phyloP scores from a whole-genome alignment of 2,888 invertebrate species.

The Lycocerus yunnanus region DNA sequence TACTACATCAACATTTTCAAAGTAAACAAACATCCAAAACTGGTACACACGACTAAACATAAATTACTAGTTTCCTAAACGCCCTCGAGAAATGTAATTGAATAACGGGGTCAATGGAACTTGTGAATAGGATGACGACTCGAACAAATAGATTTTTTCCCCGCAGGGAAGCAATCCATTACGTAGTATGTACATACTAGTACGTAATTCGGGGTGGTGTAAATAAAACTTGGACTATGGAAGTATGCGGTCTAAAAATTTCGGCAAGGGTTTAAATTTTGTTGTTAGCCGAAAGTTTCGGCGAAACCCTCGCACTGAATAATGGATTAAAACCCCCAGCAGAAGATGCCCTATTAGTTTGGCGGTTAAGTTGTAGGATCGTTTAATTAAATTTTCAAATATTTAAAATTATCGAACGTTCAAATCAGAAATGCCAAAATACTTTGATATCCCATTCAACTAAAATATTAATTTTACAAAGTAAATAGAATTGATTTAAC shows the following conservation, averaged over 20 bases:
- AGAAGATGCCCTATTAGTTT: background rate
- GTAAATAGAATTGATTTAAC: background rate
- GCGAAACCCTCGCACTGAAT: background rate
- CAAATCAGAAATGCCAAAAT: background rate
- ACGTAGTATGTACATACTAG: too few species aligned
- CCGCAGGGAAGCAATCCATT: background rate
- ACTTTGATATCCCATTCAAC: background rate
- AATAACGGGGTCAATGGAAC: constrained; percentile 3
- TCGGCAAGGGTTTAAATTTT: background rate
- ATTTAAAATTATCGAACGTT: background rate
- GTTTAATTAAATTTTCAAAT: background rate
- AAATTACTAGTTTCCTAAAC: constrained; percentile 4
- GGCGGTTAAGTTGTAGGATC: background rate
- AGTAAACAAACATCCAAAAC: background rate
- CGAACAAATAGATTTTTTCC: constrained; percentile 1
- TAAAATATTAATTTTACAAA: background rate
- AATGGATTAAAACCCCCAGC: background rate
- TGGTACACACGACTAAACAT: constrained; percentile 1
- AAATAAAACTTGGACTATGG: background rate
- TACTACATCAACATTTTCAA: background rate
- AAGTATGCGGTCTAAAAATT: background rate
- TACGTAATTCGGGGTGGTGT: background rate
- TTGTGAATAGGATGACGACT: constrained; percentile 2
- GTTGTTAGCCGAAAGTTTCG: background rate
- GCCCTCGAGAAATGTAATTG: constrained; percentile 5